Percentiles rank a stretch among this genome's conserved stretches.
Evolutionary conservation across 1,140 invertebrate genomes (phyloP).

Genomic region (Heliconius melpomene): DNA sequence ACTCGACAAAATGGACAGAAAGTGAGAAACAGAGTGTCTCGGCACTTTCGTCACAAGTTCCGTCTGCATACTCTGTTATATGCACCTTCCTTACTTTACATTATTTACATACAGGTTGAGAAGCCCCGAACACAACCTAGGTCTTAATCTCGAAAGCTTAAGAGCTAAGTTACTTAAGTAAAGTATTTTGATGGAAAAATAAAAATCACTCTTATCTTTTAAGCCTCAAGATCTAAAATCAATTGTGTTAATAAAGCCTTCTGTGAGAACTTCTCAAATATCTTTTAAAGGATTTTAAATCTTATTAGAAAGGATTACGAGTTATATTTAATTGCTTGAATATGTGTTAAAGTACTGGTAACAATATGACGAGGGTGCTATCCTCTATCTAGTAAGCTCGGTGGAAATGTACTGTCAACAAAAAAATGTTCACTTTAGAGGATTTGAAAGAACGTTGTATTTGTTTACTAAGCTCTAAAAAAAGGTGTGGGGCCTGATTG

Average conservation of each 20-base stretch:
- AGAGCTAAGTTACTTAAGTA: constrained; percentile 9
- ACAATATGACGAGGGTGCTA: constrained; percentile 37
- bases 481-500: neutral
- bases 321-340: neutral
- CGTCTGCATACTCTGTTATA: too few species aligned
- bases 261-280: neutral
- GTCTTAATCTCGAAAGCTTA: constrained; percentile 14
- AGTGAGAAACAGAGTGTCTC: too few species aligned
- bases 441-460: neutral
- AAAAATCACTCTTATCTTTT: constrained; percentile 16
- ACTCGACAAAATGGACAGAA: too few species aligned
- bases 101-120: constrained; percentile 1
- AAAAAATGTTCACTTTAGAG: constrained; percentile 15
- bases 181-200: neutral
- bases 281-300: neutral
- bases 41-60: too few species aligned
- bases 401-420: constrained; percentile 29
- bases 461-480: neutral
- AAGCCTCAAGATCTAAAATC: constrained; percentile 16
- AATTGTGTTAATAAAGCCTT: neutral
- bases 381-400: constrained; percentile 24
- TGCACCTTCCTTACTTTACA: neutral
- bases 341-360: neutral
- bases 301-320: constrained; percentile 8
- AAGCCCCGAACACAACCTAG: neutral